phyloP scores from a whole-genome alignment of 1,140 invertebrate species.

The Kradibia gibbosae region DNA sequence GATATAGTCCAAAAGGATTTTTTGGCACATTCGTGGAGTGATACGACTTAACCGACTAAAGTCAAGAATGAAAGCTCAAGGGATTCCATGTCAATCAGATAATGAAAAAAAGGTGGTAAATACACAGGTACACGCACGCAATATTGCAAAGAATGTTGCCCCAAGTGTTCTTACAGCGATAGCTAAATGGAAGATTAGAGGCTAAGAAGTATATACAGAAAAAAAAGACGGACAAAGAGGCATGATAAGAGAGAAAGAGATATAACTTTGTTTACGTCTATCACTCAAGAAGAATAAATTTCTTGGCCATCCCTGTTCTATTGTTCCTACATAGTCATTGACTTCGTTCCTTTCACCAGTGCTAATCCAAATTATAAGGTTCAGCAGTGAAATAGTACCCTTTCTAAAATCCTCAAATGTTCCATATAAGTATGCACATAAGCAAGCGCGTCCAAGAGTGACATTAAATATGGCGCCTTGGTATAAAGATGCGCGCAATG shows the following conservation, averaged over 20 bases:
- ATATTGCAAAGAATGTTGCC: constrained; percentile 21
- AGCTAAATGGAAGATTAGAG: constrained; percentile 25
- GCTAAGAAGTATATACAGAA: constrained; percentile 48
- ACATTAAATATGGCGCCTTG: constrained; percentile 28
- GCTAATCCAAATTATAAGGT: constrained; percentile 67
- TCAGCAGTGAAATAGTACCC: constrained; percentile 51
- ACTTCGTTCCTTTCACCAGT: constrained; percentile 42
- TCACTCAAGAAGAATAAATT: constrained; percentile 20
- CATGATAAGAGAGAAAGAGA: constrained; percentile 50
- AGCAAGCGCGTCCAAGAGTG: background rate
- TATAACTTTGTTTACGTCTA: constrained; percentile 62
- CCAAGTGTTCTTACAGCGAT: constrained; percentile 14
- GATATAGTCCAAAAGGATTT: no score
- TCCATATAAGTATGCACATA: background rate
- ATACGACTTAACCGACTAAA: no score
- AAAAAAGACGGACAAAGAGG: constrained; percentile 44
- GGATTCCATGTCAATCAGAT: constrained; percentile 31
- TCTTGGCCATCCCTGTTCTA: constrained; percentile 57
- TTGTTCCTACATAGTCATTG: background rate
- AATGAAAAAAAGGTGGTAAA: constrained; percentile 43
- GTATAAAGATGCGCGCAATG: background rate
- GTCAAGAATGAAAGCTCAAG: constrained; percentile 33
- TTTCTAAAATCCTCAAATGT: background rate
- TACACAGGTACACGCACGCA: background rate
- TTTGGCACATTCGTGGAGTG: no score